phyloP scores from a whole-genome alignment of 2,888 invertebrate genomes.

The Mythimna lalbum region DNA sequence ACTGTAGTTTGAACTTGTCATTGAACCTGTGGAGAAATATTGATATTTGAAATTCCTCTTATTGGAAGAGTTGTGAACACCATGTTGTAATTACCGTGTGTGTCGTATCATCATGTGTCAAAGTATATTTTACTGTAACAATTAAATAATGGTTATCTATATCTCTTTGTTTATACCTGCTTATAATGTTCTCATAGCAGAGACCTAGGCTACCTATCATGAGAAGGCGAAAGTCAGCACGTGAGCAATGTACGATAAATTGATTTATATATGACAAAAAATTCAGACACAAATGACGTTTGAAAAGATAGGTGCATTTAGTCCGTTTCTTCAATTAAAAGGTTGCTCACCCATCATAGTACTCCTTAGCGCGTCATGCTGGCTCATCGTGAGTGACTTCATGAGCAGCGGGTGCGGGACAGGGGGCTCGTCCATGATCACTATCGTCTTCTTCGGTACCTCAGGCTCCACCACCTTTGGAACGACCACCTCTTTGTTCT shows the following conservation, averaged over 20 bases:
- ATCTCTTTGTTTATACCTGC: not conserved
- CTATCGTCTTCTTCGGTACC: slow-evolving; percentile 83
- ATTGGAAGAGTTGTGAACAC: not conserved
- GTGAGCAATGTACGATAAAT: too few species aligned
- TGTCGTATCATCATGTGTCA: not conserved
- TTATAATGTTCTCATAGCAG: not conserved
- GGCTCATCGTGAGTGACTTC: slow-evolving; percentile 87
- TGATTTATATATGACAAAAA: too few species aligned
- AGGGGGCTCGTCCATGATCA: slow-evolving; percentile 84
- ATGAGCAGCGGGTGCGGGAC: slow-evolving; percentile 87
- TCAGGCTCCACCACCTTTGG: slow-evolving; percentile 71
- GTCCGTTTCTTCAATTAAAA: not conserved
- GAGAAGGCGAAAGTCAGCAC: not conserved
- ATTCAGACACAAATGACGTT: too few species aligned
- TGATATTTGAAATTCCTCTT: not conserved
- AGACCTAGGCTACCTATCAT: not conserved
- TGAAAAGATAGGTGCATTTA: not conserved
- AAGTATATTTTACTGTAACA: not conserved
- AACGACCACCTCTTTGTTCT: slow-evolving; percentile 70
- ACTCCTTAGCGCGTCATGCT: slow-evolving; percentile 83
- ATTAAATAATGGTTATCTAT: too few species aligned
- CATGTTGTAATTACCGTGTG: not conserved
- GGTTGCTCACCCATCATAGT: slow-evolving; percentile 85
- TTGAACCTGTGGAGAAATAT: slow-evolving; percentile 79
- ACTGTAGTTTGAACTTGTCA: slow-evolving; percentile 89